Conservation (phyloP, 2,888 invertebrate species). For the Leptinotarsa haldemani region DNA sequence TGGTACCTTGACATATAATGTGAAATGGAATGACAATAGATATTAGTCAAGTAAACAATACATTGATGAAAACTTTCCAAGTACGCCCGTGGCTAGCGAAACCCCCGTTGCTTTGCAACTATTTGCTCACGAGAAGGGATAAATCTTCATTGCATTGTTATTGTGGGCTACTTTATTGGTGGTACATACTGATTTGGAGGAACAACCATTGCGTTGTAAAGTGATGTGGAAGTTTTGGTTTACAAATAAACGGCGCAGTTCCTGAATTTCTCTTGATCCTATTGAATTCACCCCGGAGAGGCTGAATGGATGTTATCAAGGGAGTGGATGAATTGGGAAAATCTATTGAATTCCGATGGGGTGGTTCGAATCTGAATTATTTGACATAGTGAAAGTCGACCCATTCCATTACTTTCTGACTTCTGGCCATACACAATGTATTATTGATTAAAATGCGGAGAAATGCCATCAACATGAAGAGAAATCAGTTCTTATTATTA, state of each 20-base stretch:
- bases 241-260: conserved; percentile 11
- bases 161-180: conserved; percentile 32
- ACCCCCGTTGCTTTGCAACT: conserved; percentile 22
- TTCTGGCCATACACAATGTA: no score
- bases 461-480: no score
- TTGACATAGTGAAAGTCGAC: no score
- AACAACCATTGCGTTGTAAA: conserved; percentile 25
- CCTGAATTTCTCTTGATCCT: not conserved
- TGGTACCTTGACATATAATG: no score
- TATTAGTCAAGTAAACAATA: not conserved
- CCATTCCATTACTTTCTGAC: no score
- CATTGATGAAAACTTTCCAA: not conserved
- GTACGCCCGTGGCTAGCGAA: conserved; percentile 21
- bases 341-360: conserved; percentile 13
- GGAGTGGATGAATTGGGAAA: conserved; percentile 10
- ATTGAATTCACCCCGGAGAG: conserved; percentile 11
- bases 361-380: conserved; percentile 1
- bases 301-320: not conserved
- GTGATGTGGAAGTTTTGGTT: conserved; percentile 25
- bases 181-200: conserved; percentile 30
- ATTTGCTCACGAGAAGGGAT: conserved; percentile 23
- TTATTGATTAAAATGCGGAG: no score
- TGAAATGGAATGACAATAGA: not conserved
- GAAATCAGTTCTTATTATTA: no score
- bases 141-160: conserved; percentile 38